A percentile compares a stretch with the other conserved stretches of the same genome.
Evolutionary conservation across 2,797 vertebrate species (phyloP).

Genomic region (Ctenosaura bakeri): DNA sequence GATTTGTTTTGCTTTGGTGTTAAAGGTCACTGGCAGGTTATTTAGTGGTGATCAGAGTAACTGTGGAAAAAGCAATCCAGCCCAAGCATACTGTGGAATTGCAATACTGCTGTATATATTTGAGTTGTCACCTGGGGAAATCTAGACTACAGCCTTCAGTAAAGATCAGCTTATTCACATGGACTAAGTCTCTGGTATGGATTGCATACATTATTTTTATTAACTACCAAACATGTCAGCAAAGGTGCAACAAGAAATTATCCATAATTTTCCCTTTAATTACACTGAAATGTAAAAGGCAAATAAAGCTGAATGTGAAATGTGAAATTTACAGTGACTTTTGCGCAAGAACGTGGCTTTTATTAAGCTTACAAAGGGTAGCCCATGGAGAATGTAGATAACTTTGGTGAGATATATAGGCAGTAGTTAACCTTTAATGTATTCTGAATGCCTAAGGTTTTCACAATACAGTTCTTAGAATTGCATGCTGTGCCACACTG

Average conservation of each 20-base stretch:
- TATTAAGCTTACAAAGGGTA: not conserved
- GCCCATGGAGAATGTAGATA: slow-evolving; percentile 11
- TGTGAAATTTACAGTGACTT: slow-evolving; percentile 28
- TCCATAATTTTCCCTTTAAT: slow-evolving; percentile 10
- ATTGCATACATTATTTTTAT: slow-evolving; percentile 36
- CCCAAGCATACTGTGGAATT: slow-evolving; percentile 38
- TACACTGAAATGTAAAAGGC: slow-evolving; percentile 28
- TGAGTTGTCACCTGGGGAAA: slow-evolving; percentile 48
- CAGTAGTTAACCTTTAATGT: slow-evolving; percentile 4
- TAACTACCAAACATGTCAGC: slow-evolving; percentile 7
- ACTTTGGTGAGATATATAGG: not conserved
- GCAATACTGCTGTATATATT: slow-evolving; percentile 45
- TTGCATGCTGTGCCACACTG: not conserved
- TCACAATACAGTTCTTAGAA: slow-evolving; percentile 1
- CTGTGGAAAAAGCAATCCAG: slow-evolving; percentile 42
- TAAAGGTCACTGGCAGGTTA: slow-evolving; percentile 37
- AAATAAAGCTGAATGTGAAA: not conserved
- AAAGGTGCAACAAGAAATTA: slow-evolving; percentile 23
- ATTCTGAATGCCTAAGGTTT: slow-evolving; percentile 22
- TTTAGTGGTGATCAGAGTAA: slow-evolving; percentile 33
- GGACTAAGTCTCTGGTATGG: slow-evolving; percentile 16
- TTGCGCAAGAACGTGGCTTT: not conserved
- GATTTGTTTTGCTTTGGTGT: slow-evolving; percentile 34
- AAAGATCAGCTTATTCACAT: slow-evolving; percentile 9
- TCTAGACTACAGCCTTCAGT: slow-evolving; percentile 25